Evolutionary conservation across 2,113 vertebrate genomes (phyloP).

Genomic region (Phalacrocorax aristotelis): DNA sequence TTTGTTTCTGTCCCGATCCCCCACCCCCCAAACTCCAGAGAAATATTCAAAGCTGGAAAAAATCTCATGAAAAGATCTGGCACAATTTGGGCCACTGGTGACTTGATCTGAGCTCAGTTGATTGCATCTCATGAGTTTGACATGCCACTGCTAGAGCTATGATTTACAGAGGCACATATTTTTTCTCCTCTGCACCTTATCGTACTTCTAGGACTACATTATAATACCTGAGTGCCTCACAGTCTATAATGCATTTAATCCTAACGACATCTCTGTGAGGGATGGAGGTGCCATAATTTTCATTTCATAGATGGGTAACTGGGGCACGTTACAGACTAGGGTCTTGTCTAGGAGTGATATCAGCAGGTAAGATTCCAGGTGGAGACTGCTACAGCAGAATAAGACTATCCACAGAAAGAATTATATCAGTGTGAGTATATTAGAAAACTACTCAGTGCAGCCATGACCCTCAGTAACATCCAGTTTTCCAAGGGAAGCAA

Average conservation of each 20-base stretch:
- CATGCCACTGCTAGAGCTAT: background rate
- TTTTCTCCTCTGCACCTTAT: background rate
- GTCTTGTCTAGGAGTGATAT: conserved; percentile 1
- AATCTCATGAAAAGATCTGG: background rate
- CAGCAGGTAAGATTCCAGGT: background rate
- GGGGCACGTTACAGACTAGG: background rate
- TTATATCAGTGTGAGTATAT: background rate
- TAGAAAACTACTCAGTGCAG: background rate
- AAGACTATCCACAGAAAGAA: background rate
- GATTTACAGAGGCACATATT: background rate
- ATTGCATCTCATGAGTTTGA: background rate
- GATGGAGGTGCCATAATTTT: conserved; percentile 27
- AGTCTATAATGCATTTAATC: conserved; percentile 17
- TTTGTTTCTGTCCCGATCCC: background rate
- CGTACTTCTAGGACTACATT: background rate
- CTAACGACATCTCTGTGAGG: conserved; percentile 35
- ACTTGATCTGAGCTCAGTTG: background rate
- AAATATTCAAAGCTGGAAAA: background rate
- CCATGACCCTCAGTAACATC: background rate
- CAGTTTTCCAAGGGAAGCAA: background rate
- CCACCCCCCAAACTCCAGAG: background rate
- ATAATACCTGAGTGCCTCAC: conserved; percentile 22
- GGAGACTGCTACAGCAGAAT: background rate
- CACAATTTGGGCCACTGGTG: background rate
- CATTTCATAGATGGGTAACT: conserved; percentile 42